Evolutionary conservation across 2,888 invertebrate species (phyloP), one percentile per base, ranked within the genome.

Genomic region (Epirrita christyi): DNA sequence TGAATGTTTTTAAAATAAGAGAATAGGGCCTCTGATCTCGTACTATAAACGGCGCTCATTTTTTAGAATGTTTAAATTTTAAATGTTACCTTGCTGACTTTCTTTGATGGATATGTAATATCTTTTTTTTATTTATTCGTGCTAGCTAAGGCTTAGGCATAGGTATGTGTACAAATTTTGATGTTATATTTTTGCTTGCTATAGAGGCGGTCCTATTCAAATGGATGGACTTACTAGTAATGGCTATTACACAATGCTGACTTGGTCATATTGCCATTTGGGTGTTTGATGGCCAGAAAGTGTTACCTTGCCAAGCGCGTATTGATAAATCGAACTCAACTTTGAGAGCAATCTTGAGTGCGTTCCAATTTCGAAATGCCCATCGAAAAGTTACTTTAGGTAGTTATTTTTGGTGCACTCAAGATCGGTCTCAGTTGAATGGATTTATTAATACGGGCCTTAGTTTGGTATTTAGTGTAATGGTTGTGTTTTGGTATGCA

Each of bases 121-220:
- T 43, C 10, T 43, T 32, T 42, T 50, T 38, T 47, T 48, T n/a
- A n/a, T n/a, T 55, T 59, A 46, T 55, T 59, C 47, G 29, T 55
- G 55, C 59, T 59, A 59, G 59, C 55, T 59, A 59, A 59, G 51
- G 59, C 59, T 55, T 59, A 59, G 51, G 59, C 59, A 59, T 55
- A 44, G 59, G 59, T 59, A 59, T 48, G 59, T 55, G 38, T 46
- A 21, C 13, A 38, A 21, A 40, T 51, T 42, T 46, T 46, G 8
- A 29, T 32, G 11, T 36, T 51, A 43, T 37, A 27, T 54, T 50
- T 38, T 38, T 13, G 46, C 40, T 47, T 27, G 32, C 21, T 28
- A 29, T n/a, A n/a, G n/a, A n/a, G n/a, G n/a, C n/a, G n/a, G n/a
- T n/a, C n/a, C n/a, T n/a, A n/a, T n/a, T n/a, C n/a, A n/a, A n/a